Evolutionary conservation across 2,113 vertebrate species (phyloP).

Genomic region (Seriola rivoliana): DNA sequence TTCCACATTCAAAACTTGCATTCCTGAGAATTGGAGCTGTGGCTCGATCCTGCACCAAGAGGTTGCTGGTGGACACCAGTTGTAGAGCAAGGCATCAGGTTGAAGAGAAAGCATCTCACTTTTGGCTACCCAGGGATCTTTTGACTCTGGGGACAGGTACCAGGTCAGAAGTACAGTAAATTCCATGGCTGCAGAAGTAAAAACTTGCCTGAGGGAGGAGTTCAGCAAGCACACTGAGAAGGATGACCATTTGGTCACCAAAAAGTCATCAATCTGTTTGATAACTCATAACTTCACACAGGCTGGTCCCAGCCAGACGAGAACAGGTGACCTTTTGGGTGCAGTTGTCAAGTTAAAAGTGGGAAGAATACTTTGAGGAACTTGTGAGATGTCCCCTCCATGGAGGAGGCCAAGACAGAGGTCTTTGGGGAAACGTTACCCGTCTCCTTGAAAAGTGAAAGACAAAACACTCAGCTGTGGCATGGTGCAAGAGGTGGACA

Average conservation of each 20-base stretch:
- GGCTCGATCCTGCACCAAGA: too few relatives aligned
- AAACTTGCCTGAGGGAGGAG: background rate
- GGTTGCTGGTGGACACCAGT: too few relatives aligned
- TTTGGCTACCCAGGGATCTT: background rate
- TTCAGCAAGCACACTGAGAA: background rate
- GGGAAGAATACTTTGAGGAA: background rate
- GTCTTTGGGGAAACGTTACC: too few relatives aligned
- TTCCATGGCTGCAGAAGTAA: background rate
- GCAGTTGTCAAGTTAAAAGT: background rate
- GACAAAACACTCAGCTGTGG: background rate
- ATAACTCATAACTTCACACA: background rate
- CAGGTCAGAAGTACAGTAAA: background rate
- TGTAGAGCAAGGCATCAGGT: background rate
- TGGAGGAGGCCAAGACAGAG: background rate
- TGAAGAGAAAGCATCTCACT: background rate
- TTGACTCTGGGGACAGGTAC: background rate
- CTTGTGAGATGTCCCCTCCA: background rate
- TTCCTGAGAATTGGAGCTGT: background rate
- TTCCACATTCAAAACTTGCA: background rate
- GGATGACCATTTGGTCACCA: background rate
- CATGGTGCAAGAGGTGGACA: background rate
- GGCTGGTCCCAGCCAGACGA: background rate
- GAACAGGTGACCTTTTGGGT: background rate
- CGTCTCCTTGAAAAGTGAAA: background rate
- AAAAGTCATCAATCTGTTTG: background rate